phyloP scores from a whole-genome alignment of 1,140 invertebrate species.

The Planococcus citri region DNA sequence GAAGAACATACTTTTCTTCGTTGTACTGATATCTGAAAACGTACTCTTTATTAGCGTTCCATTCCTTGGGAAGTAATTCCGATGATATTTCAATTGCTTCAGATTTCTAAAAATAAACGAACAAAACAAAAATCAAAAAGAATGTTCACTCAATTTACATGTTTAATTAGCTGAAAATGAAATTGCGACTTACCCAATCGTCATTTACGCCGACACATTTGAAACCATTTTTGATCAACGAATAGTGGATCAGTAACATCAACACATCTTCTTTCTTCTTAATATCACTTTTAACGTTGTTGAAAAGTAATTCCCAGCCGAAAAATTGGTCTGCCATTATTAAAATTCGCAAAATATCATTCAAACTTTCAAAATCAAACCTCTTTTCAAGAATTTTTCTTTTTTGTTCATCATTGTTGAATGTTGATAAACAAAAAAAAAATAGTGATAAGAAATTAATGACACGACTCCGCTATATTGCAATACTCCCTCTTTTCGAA shows the following conservation, averaged over 20 bases:
- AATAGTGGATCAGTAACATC: constrained; percentile 54
- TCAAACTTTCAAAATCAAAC: too few relatives aligned
- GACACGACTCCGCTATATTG: too few relatives aligned
- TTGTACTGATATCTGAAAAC: constrained; percentile 43
- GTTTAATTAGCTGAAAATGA: not conserved
- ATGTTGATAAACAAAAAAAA: too few relatives aligned
- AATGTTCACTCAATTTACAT: not conserved
- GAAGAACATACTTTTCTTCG: constrained; percentile 32
- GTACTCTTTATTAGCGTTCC: constrained; percentile 46
- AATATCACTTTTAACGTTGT: constrained; percentile 45
- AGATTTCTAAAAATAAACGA: constrained; percentile 25
- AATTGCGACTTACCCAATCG: constrained; percentile 38
- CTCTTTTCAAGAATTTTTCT: too few relatives aligned
- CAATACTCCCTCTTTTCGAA: too few relatives aligned
- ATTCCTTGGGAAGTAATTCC: constrained; percentile 53
- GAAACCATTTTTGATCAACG: constrained; percentile 54
- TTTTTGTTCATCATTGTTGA: too few relatives aligned
- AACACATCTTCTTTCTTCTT: constrained; percentile 54
- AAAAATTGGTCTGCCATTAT: constrained; percentile 38
- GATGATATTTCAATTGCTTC: constrained; percentile 42
- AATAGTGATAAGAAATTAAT: too few relatives aligned
- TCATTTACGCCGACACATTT: constrained; percentile 58
- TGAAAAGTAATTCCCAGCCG: constrained; percentile 60
- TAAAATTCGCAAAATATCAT: too few relatives aligned
- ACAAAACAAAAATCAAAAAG: not conserved